Base-by-base conservation (phyloP, 2,888 invertebrate genomes). In the Tipula confusa region DNA sequence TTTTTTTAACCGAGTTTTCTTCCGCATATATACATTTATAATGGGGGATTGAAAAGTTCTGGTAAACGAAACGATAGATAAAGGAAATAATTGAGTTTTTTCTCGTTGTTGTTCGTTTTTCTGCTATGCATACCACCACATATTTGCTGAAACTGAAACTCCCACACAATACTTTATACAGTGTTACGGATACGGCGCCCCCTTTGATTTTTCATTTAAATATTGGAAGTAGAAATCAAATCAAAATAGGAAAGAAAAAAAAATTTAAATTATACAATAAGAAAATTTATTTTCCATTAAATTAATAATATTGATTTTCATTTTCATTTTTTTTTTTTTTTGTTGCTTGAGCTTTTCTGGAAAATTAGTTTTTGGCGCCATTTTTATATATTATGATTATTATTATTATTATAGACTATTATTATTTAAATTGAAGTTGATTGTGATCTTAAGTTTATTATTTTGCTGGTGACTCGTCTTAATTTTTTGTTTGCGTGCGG, bases 251-350 rank as follows among this genome's bases (percentile, higher is more conserved):
- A 24, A 18, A 64, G 4, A 13, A 38, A 24, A 64, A 64, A 24
- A 64, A 64, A 24, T 64, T 64, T 64, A 64, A 64, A 64, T 64
- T 64, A 64, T 64, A 64, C 64, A 64, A 64, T 64, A 64, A 64
- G 64, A 64, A 64, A 64, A 64, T 64, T 64, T 64, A 64, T 64
- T 64, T 64, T 64, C 64, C 64, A 64, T 64, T 64, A 64, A 64
- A 64, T 64, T 64, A 64, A 24, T 64, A 64, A 64, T 64, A 64
- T 64, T 64, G 64, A 64, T 64, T 64, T 64, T 64, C 24, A 24
- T 15, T 43, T 43, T 15, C n/a, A n/a, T n/a, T 43, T 43, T 6
- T 43, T 43, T 43, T 38, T 38, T 13, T 64, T 64, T 64, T 11
- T 24, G 64, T 64, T 64, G 11, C 64, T 64, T 24, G 24, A 64